A percentile compares a stretch with the other conserved stretches of the same genome.
phyloP scores from a whole-genome alignment of 2,113 vertebrate species.

The Misgurnus anguillicaudatus region DNA sequence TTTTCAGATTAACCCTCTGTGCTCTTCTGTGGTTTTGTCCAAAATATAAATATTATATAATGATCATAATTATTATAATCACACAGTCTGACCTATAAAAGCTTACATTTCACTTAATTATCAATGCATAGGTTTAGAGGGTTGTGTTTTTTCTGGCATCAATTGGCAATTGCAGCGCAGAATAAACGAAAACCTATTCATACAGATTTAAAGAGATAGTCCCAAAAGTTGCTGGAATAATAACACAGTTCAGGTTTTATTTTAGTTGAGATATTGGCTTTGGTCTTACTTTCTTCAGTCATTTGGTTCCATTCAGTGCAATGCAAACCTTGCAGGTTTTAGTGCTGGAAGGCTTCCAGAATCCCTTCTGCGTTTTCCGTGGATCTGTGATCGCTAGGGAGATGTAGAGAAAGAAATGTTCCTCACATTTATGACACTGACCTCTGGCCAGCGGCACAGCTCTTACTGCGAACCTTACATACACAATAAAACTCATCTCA shows the following conservation, averaged over 20 bases:
- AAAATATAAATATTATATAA: not conserved
- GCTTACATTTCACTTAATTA: not conserved
- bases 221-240: not conserved
- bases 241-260: not conserved
- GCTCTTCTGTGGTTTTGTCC: not conserved
- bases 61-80: conserved; percentile 1
- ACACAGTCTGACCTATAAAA: not conserved
- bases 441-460: conserved; percentile 44
- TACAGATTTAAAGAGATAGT: no score
- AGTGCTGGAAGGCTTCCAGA: conserved; percentile 43
- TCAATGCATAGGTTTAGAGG: not conserved
- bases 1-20: not conserved
- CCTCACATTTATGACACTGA: conserved; percentile 43
- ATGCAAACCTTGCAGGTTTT: conserved; percentile 23
- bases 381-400: conserved; percentile 39
- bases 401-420: conserved; percentile 48
- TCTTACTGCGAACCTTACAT: conserved; percentile 36
- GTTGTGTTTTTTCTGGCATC: not conserved
- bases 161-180: no score
- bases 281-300: not conserved
- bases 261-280: not conserved
- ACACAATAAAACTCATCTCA: conserved; percentile 47
- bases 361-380: conserved; percentile 53
- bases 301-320: conserved; percentile 39
- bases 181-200: no score